These are phyloP conservation scores for Octomys mimax DNA, from an alignment of 2,797 vertebrate species.

Conservation along the genomic window DNA sequence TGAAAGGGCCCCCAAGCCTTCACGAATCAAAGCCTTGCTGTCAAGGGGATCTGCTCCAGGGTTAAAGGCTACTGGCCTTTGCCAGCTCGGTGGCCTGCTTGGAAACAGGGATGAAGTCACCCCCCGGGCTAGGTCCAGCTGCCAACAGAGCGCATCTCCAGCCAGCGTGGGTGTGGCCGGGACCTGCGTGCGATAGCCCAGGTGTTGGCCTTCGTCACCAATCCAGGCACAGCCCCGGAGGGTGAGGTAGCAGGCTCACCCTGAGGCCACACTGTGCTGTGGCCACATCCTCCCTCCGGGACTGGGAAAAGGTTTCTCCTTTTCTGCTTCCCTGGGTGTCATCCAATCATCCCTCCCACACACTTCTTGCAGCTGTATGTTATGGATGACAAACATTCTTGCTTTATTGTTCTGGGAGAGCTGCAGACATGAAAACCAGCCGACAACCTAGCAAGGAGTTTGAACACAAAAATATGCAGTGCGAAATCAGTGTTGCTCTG, in stretches of 20 bases:
- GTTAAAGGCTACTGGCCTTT: conserved; percentile 64
- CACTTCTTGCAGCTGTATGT: conserved; percentile 79
- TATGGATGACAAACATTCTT: conserved; percentile 83
- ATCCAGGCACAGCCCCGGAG: background rate
- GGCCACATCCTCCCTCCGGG: conserved; percentile 27
- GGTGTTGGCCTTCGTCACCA: background rate
- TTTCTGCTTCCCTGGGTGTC: conserved; percentile 72
- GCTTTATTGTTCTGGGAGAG: conserved; percentile 80
- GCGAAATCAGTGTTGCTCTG: conserved; percentile 53
- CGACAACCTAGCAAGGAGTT: conserved; percentile 59
- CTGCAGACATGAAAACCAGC: conserved; percentile 72
- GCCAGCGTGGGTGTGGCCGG: background rate
- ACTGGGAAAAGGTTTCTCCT: conserved; percentile 49
- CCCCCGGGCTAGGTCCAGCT: conserved; percentile 51
- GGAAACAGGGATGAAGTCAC: conserved; percentile 30
- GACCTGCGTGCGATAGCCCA: background rate
- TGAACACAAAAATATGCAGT: conserved; percentile 42
- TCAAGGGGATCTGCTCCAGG: conserved; percentile 27
- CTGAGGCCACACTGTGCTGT: background rate
- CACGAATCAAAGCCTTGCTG: conserved; percentile 57
- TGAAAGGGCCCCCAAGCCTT: background rate
- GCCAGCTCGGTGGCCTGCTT: conserved; percentile 47
- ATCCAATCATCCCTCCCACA: conserved; percentile 81
- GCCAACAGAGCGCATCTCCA: background rate
- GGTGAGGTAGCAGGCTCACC: fast-evolving